Conservation (phyloP, 2,888 invertebrate genomes). For the Protonemura montana region DNA sequence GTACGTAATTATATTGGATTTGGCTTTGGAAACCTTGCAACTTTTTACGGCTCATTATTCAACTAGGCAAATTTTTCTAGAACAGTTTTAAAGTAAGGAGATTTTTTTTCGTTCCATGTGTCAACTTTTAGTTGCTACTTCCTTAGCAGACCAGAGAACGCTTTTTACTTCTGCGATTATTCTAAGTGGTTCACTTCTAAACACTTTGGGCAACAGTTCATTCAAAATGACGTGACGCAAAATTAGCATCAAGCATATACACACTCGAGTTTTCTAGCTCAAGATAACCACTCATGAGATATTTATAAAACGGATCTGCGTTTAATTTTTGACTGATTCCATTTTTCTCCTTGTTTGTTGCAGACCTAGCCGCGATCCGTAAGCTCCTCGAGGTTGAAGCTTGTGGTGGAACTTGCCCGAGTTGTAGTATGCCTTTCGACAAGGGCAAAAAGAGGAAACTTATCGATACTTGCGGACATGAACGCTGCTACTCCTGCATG, state of each 20-base stretch:
- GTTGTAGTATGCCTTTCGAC: slow-evolving; percentile 93
- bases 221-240: neutral
- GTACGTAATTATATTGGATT: neutral
- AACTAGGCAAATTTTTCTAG: neutral
- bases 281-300: neutral
- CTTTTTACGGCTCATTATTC: neutral
- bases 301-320: neutral
- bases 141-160: neutral
- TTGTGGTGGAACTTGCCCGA: slow-evolving; percentile 72
- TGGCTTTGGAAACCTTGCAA: neutral
- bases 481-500: slow-evolving; percentile 93
- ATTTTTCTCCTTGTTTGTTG: slow-evolving; percentile 38
- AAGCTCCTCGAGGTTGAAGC: slow-evolving; percentile 79
- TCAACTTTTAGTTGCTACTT: neutral
- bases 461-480: slow-evolving; percentile 95
- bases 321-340: neutral
- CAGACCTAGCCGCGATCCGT: slow-evolving; percentile 85
- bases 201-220: neutral
- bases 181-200: neutral
- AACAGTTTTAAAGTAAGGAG: neutral
- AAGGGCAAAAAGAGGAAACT: slow-evolving; percentile 95
- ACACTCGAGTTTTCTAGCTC: neutral
- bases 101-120: too few relatives aligned
- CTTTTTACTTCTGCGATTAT: neutral
- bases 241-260: neutral